Evolutionary conservation across 2,797 vertebrate genomes (phyloP), one percentile per base, ranked within the genome.

Genomic region (Kryptopterus vitreolus): DNA sequence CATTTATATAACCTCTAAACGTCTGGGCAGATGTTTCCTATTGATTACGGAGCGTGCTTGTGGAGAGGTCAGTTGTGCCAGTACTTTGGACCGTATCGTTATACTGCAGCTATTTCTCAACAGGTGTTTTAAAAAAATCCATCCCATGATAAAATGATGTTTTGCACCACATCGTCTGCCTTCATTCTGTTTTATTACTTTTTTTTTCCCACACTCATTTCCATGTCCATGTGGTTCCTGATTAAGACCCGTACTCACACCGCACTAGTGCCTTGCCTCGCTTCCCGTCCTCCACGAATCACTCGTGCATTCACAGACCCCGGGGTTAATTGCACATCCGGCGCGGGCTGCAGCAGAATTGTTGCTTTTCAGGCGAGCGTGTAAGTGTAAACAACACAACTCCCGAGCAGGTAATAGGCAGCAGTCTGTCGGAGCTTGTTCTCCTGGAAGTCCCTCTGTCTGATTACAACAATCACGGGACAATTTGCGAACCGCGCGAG

Each of bases 401-500:
- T 90, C 86, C 87, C 85, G 87, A 87, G 57, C 86, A 90, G 89
- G 89, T 89, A 91, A 89, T 89, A 86, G 81, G 81, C 76, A 24
- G 81, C 75, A n/a, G 33, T 68, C 26, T 80, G 75, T 88, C 87
- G 76, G 83, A 55, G 82, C 85, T 85, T 84, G 85, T 76, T 75
- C 75, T 88, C 82, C 85, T 74, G 65, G 63, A 89, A 88, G 86
- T 82, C 65, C 83, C 63, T 16, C 69, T 78, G 71, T 58, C 89
- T 93, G 92, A 93, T 93, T 92, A 91, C 87, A 86, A 82, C 89
- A 90, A 90, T 89, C 90, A 86, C 82, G 1, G 75, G 50, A 53
- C 78, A 55, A 72, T 74, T 58, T 58, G 52, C 58, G 71, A 57
- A 57, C 71, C 71, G 89, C 87, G 86, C 86, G 85, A 85, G 87